Evolutionary conservation across 2,113 vertebrate genomes (phyloP).

Genomic region (Bucco capensis): DNA sequence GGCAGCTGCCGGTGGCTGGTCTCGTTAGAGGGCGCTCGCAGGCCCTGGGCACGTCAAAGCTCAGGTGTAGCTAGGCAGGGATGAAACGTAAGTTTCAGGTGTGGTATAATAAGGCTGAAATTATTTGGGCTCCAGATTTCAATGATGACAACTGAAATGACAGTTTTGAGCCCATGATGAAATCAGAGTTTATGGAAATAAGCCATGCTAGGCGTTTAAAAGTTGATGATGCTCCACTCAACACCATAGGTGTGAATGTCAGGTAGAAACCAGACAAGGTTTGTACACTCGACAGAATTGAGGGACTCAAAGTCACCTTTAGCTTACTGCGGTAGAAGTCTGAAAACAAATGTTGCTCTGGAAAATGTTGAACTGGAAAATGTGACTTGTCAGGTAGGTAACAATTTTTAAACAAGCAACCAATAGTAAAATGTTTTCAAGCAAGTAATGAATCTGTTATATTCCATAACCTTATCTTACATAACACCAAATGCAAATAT

Average conservation of each 20-base stretch:
- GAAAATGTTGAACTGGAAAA: background rate
- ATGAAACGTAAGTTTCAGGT: fast-evolving
- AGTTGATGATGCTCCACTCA: background rate
- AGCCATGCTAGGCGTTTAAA: background rate
- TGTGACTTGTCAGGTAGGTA: background rate
- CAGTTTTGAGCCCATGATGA: background rate
- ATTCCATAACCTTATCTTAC: background rate
- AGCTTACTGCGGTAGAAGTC: too few relatives aligned
- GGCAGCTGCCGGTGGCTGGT: too few relatives aligned
- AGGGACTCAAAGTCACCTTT: background rate
- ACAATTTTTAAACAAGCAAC: background rate
- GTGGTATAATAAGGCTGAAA: background rate
- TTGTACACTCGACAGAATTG: background rate
- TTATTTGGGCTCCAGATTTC: background rate
- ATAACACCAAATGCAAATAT: background rate
- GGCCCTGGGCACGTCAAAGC: background rate
- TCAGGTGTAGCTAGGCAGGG: background rate
- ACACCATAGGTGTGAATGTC: background rate
- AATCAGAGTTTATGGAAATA: background rate
- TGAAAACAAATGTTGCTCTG: background rate
- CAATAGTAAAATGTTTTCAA: background rate
- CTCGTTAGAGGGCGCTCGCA: background rate
- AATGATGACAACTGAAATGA: too few relatives aligned
- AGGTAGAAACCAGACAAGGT: background rate
- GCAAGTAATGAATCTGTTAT: background rate